phyloP scores from a whole-genome alignment of 2,888 invertebrate species.

The Parthenolecanium corni region DNA sequence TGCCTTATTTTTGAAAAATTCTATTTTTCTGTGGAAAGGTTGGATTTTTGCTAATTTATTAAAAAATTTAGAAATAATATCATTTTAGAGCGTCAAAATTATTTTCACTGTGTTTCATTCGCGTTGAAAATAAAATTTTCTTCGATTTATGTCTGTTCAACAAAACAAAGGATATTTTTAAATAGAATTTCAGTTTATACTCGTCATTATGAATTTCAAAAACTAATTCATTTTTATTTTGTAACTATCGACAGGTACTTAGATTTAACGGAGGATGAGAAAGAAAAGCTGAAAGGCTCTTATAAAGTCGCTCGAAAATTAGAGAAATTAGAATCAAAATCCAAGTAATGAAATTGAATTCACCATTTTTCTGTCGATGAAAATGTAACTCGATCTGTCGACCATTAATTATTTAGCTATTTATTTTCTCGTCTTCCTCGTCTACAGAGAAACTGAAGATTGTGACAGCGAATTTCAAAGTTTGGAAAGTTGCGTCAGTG shows the following conservation, averaged over 20 bases:
- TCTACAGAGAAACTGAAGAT: constrained; percentile 53
- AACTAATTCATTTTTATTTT: constrained; percentile 22
- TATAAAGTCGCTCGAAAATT: constrained; percentile 86
- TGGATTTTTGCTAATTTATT: too few relatives aligned
- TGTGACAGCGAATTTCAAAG: constrained; percentile 68
- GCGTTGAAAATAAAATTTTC: too few relatives aligned
- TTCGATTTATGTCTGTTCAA: too few relatives aligned
- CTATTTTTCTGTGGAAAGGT: too few relatives aligned
- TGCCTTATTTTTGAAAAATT: too few relatives aligned
- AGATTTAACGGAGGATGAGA: constrained; percentile 82
- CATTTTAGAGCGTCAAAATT: too few relatives aligned
- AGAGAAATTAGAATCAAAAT: constrained; percentile 75
- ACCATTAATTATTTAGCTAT: background rate
- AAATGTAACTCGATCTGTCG: background rate
- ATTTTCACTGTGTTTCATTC: too few relatives aligned
- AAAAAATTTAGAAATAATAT: too few relatives aligned
- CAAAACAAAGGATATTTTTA: too few relatives aligned
- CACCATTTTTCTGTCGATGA: background rate
- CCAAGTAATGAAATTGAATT: constrained; percentile 40
- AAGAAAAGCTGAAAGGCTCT: constrained; percentile 78
- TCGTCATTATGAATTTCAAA: background rate
- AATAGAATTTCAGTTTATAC: too few relatives aligned
- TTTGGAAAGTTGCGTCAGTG: constrained; percentile 54
- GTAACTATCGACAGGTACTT: constrained; percentile 51
- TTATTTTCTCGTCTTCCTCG: background rate